phyloP scores from a whole-genome alignment of 2,113 vertebrate species.

The Limanda limanda region DNA sequence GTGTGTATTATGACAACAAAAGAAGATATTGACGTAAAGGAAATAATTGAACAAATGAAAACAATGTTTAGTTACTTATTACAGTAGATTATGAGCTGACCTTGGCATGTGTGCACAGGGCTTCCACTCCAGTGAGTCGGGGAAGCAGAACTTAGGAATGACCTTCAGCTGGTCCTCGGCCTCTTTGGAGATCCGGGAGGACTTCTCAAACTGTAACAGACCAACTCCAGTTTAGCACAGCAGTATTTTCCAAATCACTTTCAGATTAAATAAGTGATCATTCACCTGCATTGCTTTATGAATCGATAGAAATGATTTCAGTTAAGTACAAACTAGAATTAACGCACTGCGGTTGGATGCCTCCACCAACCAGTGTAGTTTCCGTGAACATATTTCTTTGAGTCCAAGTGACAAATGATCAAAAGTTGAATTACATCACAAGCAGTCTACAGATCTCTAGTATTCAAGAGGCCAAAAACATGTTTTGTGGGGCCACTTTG shows the following conservation, averaged over 20 bases:
- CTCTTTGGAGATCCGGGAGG: conserved; percentile 89
- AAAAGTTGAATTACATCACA: no score
- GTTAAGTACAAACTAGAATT: not conserved
- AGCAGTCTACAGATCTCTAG: no score
- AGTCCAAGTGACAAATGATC: no score
- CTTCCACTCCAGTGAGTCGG: conserved; percentile 92
- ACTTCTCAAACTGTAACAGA: conserved; percentile 89
- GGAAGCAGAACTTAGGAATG: conserved; percentile 98
- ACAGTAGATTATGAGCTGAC: conserved; percentile 73
- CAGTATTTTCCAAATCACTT: not conserved
- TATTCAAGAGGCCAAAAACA: no score
- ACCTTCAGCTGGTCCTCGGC: conserved; percentile 94
- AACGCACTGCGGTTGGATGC: no score
- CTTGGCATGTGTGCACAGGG: conserved; percentile 89
- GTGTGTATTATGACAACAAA: not conserved
- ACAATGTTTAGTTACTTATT: not conserved
- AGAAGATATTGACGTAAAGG: not conserved
- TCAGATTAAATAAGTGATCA: not conserved
- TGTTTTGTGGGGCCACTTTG: no score
- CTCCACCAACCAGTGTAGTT: no score
- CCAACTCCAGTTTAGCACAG: conserved; percentile 1
- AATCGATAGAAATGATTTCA: not conserved
- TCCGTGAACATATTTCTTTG: no score
- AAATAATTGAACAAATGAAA: conserved; percentile 2
- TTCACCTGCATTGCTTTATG: not conserved